Evolutionary conservation across 2,113 vertebrate species (phyloP), one percentile per base, ranked within the genome.

Genomic region (Gallinago jamesoni): DNA sequence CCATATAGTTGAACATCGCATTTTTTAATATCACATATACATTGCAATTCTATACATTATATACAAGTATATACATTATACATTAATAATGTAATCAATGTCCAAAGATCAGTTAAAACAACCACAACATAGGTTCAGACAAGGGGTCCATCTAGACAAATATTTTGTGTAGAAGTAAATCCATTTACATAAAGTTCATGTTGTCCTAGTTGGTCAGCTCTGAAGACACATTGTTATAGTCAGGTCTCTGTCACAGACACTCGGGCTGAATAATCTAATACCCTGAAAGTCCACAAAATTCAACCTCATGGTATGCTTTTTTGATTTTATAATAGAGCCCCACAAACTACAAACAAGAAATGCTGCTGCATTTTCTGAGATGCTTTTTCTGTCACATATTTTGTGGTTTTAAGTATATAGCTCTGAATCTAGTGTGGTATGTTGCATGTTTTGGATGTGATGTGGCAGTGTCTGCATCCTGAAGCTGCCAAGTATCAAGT

Each of bases 261-360:
- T 48, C 30, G 39, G 18, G 8, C 1, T 79, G 17, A 85, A 66
- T 76, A 53, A 76, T 28, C 37, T 59, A 45, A 47, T 47, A 75
- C 13, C 16, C 55, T 89, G 62, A 75, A 85, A 83, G 2, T 64
- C 41, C 2, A 3, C 18, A 85, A 47, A 92, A 53, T 47, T 92
- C 43, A 39, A 5, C 8, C 5, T 82, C 0, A 0, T 23, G 6
- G 2, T 56, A 25, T 39, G 4, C 1, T 52, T 60, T 37, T 77
- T 90, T 37, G 21, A 1, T 72, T 77, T 87, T 57, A 5, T 69
- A 84, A n/a, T 7, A 77, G 15, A 69, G 62, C 2, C 3, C 6
- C 20, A 43, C 7, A 56, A 79, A 67, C 5, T 22, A 33, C 9
- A 72, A 60, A 35, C 14, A 76, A 60, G 33, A 85, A 89, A 76